Evolutionary conservation across 2,113 vertebrate genomes (phyloP).

Genomic region (Excalfactoria chinensis): DNA sequence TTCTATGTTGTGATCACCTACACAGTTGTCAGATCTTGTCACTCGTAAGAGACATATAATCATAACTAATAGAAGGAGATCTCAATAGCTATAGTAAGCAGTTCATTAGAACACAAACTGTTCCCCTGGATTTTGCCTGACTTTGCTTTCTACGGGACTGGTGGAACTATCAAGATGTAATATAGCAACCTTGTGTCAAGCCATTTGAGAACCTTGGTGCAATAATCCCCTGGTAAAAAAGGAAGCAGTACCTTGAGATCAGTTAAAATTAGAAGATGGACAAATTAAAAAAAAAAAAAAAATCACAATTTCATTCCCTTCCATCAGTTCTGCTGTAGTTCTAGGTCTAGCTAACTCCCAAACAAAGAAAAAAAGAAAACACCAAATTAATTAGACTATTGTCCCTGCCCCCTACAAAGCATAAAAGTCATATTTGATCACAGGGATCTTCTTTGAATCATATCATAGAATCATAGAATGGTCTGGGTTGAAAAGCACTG

Average conservation of each 20-base stretch:
- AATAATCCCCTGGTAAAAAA: not conserved
- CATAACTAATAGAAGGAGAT: not conserved
- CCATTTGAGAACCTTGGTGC: not conserved
- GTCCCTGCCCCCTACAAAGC: rapidly evolving
- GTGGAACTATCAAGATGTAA: not conserved
- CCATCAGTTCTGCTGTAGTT: not conserved
- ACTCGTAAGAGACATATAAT: not conserved
- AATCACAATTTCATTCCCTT: not conserved
- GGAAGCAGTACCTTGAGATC: not conserved
- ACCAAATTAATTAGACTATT: not conserved
- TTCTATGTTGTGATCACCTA: not conserved
- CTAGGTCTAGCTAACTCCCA: not conserved
- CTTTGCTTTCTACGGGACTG: not conserved
- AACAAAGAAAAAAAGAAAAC: not conserved
- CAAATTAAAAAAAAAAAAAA: not conserved
- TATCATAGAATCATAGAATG: too few species aligned
- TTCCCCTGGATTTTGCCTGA: not conserved
- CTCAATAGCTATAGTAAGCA: not conserved
- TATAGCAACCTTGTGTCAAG: not conserved
- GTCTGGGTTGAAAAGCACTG: too few species aligned
- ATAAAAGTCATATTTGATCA: not conserved
- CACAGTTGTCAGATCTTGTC: not conserved
- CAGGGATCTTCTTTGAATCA: too few species aligned
- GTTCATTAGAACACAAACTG: not conserved
- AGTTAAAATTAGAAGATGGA: not conserved